phyloP scores from a whole-genome alignment of 1,140 invertebrate species.

The Camponotus floridanus region DNA sequence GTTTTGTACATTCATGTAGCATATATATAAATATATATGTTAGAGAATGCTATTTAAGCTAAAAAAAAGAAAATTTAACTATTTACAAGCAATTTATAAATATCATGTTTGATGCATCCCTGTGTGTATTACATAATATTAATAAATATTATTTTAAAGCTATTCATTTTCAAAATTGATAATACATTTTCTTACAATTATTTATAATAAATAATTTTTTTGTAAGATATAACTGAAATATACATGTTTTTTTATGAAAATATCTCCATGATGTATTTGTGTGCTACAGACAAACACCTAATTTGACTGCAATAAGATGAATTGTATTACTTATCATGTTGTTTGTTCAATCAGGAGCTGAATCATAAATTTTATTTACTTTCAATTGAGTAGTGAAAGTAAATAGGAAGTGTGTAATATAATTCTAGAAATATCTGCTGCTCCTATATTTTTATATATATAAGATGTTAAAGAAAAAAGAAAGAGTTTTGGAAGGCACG shows the following conservation, averaged over 20 bases:
- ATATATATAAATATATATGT: slow-evolving; percentile 18
- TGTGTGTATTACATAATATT: slow-evolving; percentile 6
- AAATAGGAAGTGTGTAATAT: slow-evolving; percentile 17
- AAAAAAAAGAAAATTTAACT: slow-evolving; percentile 32
- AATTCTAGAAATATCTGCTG: slow-evolving; percentile 5
- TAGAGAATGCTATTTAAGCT: slow-evolving; percentile 14
- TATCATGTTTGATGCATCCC: slow-evolving; percentile 17
- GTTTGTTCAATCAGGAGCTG: slow-evolving; percentile 28
- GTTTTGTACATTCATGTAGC: slow-evolving; percentile 1
- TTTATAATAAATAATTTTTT: slow-evolving; percentile 34
- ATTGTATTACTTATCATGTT: slow-evolving; percentile 23
- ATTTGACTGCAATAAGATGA: slow-evolving; percentile 1
- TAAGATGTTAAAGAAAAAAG: background rate
- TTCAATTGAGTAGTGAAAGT: slow-evolving; percentile 12
- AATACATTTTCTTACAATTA: slow-evolving; percentile 26
- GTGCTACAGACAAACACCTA: slow-evolving; percentile 1
- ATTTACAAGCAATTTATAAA: slow-evolving; percentile 48
- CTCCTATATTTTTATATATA: slow-evolving; percentile 8
- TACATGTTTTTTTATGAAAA: slow-evolving; percentile 9
- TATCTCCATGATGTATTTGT: slow-evolving; percentile 24
- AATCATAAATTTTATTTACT: slow-evolving; percentile 35
- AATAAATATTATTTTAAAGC: slow-evolving; percentile 22
- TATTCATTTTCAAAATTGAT: slow-evolving; percentile 1
- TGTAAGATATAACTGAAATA: slow-evolving; percentile 4
- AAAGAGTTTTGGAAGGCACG: background rate